Percentiles rank a stretch among this genome's conserved stretches.
phyloP scores from a whole-genome alignment of 1,140 invertebrate species.

The Thaumatotibia leucotreta region DNA sequence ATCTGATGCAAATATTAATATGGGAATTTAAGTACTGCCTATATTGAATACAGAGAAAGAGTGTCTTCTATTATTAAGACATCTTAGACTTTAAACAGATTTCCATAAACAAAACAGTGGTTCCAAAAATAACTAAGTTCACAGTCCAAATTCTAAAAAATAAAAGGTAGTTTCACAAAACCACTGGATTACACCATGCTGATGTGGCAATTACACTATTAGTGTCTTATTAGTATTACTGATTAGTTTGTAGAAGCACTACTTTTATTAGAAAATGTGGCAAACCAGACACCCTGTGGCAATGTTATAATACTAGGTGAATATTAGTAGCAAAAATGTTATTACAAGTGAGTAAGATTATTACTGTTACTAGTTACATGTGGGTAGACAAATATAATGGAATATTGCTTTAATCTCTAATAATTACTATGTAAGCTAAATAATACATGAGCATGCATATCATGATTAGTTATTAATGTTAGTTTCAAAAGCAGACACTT shows the following conservation, averaged over 20 bases:
- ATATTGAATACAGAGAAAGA: no score
- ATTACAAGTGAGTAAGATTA: background rate
- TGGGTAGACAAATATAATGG: constrained; percentile 3
- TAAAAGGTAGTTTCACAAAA: background rate
- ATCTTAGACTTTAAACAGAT: no score
- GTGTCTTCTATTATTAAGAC: no score
- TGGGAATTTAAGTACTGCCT: no score
- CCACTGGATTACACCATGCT: background rate
- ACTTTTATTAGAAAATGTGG: background rate
- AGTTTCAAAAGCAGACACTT: constrained; percentile 1
- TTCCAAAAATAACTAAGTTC: no score
- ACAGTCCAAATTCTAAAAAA: background rate
- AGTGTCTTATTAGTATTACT: no score
- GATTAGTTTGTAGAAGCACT: no score
- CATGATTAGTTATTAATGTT: background rate
- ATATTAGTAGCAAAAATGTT: background rate
- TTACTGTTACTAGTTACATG: background rate
- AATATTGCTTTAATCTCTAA: background rate
- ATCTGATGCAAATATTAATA: no score
- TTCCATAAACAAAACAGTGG: no score
- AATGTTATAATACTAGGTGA: background rate
- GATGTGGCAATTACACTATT: background rate
- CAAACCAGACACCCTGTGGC: background rate
- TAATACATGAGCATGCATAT: constrained; percentile 16
- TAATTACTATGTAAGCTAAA: background rate